Evolutionary conservation across 2,113 vertebrate genomes (phyloP).

Genomic region (Apteryx owenii): DNA sequence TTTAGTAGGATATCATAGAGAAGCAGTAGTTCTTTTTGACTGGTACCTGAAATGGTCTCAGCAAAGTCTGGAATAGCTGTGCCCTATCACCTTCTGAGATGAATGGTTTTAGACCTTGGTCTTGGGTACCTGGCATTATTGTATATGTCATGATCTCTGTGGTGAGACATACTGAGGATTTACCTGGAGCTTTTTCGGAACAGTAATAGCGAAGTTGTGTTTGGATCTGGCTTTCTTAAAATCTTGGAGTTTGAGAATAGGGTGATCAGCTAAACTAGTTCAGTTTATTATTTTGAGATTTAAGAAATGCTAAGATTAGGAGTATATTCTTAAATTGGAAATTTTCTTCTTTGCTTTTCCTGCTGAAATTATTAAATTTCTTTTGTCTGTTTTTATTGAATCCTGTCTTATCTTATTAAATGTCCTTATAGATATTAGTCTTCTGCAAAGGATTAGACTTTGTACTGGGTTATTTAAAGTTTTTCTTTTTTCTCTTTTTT

Average conservation of each 20-base stretch:
- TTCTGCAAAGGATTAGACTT: not conserved
- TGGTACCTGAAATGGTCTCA: not conserved
- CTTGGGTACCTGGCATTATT: rapidly evolving
- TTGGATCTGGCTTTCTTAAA: not conserved
- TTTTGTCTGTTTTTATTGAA: not conserved
- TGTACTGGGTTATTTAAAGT: not conserved
- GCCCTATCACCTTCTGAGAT: not conserved
- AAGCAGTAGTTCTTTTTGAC: not conserved
- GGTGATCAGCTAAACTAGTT: not conserved
- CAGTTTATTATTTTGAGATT: not conserved
- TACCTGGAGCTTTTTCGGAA: not conserved
- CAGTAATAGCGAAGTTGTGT: not conserved
- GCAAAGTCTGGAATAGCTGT: not conserved
- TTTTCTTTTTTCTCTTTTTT: not conserved
- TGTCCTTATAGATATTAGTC: not conserved
- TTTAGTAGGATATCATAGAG: not conserved
- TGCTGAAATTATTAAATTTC: not conserved
- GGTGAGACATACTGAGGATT: not conserved
- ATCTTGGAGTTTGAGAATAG: not conserved
- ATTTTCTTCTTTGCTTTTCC: rapidly evolving
- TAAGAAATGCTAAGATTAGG: not conserved
- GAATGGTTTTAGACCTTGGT: not conserved
- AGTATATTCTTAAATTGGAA: not conserved
- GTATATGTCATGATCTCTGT: not conserved
- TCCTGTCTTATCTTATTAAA: not conserved